Percentiles rank a stretch among this genome's conserved stretches.
phyloP scores from a whole-genome alignment of 37 sponge, comb jelly and placozoan species.

The Halisarca cf. caerulea region DNA sequence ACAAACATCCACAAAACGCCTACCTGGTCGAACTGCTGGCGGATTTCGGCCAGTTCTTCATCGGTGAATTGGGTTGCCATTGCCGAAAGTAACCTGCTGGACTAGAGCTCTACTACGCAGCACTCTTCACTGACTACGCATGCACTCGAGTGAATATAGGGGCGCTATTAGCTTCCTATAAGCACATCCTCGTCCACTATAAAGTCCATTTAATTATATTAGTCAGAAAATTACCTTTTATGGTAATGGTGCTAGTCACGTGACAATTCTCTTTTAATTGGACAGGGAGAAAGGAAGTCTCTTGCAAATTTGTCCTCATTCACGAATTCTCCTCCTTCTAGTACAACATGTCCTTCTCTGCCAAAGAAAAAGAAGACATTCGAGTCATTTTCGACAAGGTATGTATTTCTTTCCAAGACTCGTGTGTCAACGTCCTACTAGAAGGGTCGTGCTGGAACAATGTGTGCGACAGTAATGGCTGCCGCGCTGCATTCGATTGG shows the following conservation, averaged over 20 bases:
- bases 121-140: background rate
- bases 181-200: background rate
- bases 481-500: too few relatives aligned
- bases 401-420: background rate
- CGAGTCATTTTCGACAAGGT: slow-evolving; percentile 60
- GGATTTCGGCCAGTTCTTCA: slow-evolving; percentile 45
- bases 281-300: too few relatives aligned
- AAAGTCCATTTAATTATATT: background rate
- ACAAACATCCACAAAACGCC: too few relatives aligned
- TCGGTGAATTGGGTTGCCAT: slow-evolving; percentile 32
- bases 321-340: too few relatives aligned
- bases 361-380: slow-evolving; percentile 45
- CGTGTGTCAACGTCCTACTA: too few relatives aligned
- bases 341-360: slow-evolving; percentile 24
- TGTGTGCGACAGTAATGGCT: too few relatives aligned
- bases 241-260: slow-evolving; percentile 6
- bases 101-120: too few relatives aligned
- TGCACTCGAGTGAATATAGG: background rate
- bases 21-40: slow-evolving; percentile 68
- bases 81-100: too few relatives aligned
- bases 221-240: background rate
- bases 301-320: too few relatives aligned
- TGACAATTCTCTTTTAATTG: background rate
- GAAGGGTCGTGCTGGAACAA: too few relatives aligned
- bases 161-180: background rate